A percentile compares a stretch with the other conserved stretches of the same genome.
phyloP scores from a whole-genome alignment of 2,113 vertebrate genomes.

The Falco punctatus region DNA sequence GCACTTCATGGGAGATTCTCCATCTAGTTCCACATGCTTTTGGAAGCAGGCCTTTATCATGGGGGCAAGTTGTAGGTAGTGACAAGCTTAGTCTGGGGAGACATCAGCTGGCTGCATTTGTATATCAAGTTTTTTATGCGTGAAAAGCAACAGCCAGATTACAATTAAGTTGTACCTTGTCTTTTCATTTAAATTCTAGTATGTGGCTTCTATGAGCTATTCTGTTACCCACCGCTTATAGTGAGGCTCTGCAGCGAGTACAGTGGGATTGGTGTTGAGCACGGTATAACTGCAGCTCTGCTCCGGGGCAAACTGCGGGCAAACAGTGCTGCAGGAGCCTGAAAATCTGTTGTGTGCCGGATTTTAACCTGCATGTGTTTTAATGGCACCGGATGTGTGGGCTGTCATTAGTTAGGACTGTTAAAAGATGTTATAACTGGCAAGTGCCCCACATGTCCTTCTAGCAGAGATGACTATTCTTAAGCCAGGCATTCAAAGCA shows the following conservation, averaged over 20 bases:
- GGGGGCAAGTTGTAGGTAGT: neutral
- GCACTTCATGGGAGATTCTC: neutral
- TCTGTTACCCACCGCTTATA: neutral
- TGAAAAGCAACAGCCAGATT: neutral
- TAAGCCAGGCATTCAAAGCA: neutral
- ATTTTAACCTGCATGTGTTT: neutral
- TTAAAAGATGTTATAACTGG: neutral
- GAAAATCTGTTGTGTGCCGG: neutral
- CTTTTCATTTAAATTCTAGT: neutral
- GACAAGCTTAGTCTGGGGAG: neutral
- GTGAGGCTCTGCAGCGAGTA: accelerated
- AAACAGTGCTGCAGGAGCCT: neutral
- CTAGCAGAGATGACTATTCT: neutral
- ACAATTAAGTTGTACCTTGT: neutral
- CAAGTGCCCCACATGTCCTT: neutral
- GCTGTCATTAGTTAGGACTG: neutral
- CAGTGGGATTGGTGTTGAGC: neutral
- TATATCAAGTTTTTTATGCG: neutral
- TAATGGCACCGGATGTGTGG: neutral
- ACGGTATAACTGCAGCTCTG: neutral
- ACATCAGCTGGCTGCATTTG: neutral
- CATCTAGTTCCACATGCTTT: neutral
- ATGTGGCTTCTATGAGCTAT: neutral
- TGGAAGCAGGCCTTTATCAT: neutral
- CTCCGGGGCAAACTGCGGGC: neutral